Evolutionary conservation across 1,140 invertebrate species (phyloP).

Genomic region (Drosophila persimilis): DNA sequence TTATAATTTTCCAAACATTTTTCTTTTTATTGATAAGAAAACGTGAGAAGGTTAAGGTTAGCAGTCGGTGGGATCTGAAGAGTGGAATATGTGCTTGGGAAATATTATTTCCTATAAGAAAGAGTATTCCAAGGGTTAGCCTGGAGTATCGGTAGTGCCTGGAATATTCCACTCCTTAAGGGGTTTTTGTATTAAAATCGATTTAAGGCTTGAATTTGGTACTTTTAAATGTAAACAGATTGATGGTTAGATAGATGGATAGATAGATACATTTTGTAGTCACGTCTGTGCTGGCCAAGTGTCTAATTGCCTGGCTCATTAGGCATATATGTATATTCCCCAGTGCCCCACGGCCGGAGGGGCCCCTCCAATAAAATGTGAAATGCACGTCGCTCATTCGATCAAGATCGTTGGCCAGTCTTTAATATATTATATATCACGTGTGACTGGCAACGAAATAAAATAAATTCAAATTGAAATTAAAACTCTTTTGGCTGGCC

Average conservation of each 20-base stretch:
- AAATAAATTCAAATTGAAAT: constrained; percentile 62
- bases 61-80: constrained; percentile 45
- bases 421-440: constrained; percentile 52
- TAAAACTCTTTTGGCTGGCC: constrained; percentile 43
- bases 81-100: constrained; percentile 1
- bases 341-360: not conserved
- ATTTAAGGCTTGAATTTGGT: not conserved
- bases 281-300: constrained; percentile 18
- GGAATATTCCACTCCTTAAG: too few relatives aligned
- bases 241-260: too few relatives aligned
- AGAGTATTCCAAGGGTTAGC: not conserved
- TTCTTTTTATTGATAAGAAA: constrained; percentile 36
- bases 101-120: constrained; percentile 33
- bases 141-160: too few relatives aligned
- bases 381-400: constrained; percentile 62
- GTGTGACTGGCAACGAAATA: constrained; percentile 52
- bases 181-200: too few relatives aligned
- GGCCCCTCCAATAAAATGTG: constrained; percentile 48
- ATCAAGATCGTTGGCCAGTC: constrained; percentile 24
- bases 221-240: not conserved
- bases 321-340: constrained; percentile 12
- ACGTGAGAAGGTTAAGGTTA: constrained; percentile 59
- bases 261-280: constrained; percentile 8
- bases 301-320: constrained; percentile 47
- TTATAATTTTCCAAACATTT: constrained; percentile 47